Base-by-base conservation (phyloP, 2,113 vertebrate species). In the Chloropsis cyanopogon region DNA sequence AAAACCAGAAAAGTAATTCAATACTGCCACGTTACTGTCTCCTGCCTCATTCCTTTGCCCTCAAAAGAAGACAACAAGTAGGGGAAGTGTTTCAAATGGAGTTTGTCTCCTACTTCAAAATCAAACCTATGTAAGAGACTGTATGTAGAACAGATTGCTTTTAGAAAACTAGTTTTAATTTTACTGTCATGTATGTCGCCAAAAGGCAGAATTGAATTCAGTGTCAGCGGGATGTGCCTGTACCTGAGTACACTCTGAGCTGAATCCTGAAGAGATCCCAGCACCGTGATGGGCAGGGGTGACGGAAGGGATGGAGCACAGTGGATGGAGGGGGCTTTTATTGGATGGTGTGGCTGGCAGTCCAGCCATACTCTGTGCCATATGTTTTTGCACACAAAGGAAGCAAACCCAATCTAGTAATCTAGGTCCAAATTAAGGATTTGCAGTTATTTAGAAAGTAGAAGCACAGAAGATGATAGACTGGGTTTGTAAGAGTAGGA, bases 311-410 rank as follows among this genome's bases (percentile, higher is more conserved):
- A 26, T 1, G 10, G 33, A 3, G 0, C 28, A 39, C n/a, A 25
- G 49, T 0, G 6, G 14, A 26, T 1, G 7, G 14, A 82, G 12
- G 2, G 7, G 3, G 1, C 9, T 80, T 15, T 3, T 28, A 20
- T 11, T 2, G 3, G 9, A 16, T 42, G 35, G 12, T 14, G 19
- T 39, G 37, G 11, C 11, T 75, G 42, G 4, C 39, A 49, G 14
- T 14, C 24, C 21, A 8, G n/a, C 12, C 23, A 31, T 25, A 65
- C 24, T 46, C 63, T 22, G 26, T 50, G 25, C 11, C 0, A 0
- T 61, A 20, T 4, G 4, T 28, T 57, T 15, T 3, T 25, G 39
- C 13, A 41, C 0, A 57, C 49, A 70, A 65, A 72, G 20, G 4
- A 63, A 57, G 25, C 13, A 83, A 54, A 46, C 5, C 1, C 6